Conservation (phyloP, 2,797 vertebrate genomes). For the Bradypus variegatus region DNA sequence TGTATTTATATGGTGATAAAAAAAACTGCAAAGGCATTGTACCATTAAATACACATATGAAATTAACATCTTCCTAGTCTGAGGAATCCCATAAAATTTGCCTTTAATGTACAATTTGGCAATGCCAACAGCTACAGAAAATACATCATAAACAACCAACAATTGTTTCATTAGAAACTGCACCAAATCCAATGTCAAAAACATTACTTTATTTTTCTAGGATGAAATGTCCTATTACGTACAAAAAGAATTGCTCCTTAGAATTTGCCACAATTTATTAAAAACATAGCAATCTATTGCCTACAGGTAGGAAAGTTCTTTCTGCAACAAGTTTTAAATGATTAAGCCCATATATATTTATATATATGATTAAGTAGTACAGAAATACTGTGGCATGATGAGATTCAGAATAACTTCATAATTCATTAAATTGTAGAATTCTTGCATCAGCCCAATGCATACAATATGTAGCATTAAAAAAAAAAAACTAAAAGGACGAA, state of each 20-base stretch:
- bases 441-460: slow-evolving; percentile 79
- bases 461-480: slow-evolving; percentile 83
- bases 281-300: slow-evolving; percentile 86
- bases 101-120: slow-evolving; percentile 42
- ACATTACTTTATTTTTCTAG: slow-evolving; percentile 92
- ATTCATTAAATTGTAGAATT: slow-evolving; percentile 65
- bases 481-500: slow-evolving; percentile 77
- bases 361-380: slow-evolving; percentile 85
- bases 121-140: slow-evolving; percentile 58
- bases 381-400: slow-evolving; percentile 79
- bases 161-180: slow-evolving; percentile 76
- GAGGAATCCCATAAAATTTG: slow-evolving; percentile 55
- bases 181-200: slow-evolving; percentile 82
- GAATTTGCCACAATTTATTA: slow-evolving; percentile 87
- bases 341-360: slow-evolving; percentile 69
- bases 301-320: slow-evolving; percentile 79
- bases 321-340: slow-evolving; percentile 73
- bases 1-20: slow-evolving; percentile 43
- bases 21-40: slow-evolving; percentile 46
- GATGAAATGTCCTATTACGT: slow-evolving; percentile 89
- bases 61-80: slow-evolving; percentile 51
- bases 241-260: slow-evolving; percentile 87
- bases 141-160: slow-evolving; percentile 28
- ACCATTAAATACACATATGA: not conserved
- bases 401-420: slow-evolving; percentile 77